Base-by-base conservation (phyloP, 2,113 vertebrate species). In the Macaca fascicularis region DNA sequence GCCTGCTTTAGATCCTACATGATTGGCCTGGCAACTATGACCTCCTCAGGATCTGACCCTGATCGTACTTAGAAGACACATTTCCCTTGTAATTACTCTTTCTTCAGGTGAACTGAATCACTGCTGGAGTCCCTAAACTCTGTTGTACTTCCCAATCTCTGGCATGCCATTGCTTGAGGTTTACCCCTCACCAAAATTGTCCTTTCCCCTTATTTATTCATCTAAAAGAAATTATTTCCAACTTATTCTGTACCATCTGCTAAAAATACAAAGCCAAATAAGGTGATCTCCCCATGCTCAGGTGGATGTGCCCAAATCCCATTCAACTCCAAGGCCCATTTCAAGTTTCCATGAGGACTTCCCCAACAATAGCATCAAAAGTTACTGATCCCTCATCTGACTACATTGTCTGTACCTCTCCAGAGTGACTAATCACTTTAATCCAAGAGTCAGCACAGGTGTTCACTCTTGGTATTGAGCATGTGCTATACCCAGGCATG, bases 171-270 rank as follows among this genome's bases (percentile, higher is more conserved):
- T n/a, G 23, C 45, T 82, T 61, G n/a, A 8, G 32, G 43, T 38
- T 61, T 80, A 87, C 55, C 43, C 30, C 69, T 93, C 64, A 93
- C 43, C n/a, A 88, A 19, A 38, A 84, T 1, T 35, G 9, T 76
- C 70, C 57, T 93, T 89, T 95, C 43, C 59, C 81, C 72, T 55
- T 96, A 80, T 85, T 90, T 70, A 94, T 59, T 59, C 40, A 94
- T 38, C 45, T 25, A 83, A 80, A 59, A 96, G 75, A 52, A 93
- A 27, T 11, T 74, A 80, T 87, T 87, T 52, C 82, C 74, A 89
- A 25, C 20, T 45, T 86, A 40, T 89, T 81, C 59, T 91, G 52
- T 81, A 80, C n/a, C 40, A 91, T 50, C 67, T 96, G n/a, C 14
- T 69, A 94, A 92, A 80, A 75, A 85, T 43, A 82, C 59, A 92